Base-by-base conservation (phyloP, 1,140 invertebrate species). In the Trachelipus rathkii region DNA sequence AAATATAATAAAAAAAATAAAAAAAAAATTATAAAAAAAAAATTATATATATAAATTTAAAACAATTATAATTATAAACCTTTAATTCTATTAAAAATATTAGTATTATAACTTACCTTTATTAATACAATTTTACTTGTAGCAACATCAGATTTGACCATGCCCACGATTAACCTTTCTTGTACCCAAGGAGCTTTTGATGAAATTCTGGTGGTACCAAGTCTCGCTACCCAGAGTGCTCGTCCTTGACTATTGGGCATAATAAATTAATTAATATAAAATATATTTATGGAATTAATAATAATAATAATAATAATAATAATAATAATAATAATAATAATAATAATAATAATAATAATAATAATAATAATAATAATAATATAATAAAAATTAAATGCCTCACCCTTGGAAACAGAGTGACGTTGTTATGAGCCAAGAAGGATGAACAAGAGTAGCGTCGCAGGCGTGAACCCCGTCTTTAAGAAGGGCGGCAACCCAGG, bases 81-180 rank as follows among this genome's bases (percentile, higher is more conserved):
- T n/a, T n/a, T n/a, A n/a, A n/a, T n/a, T n/a, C n/a, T n/a, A n/a
- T n/a, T n/a, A 33, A 33, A 33, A 33, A 33, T 33, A 33, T 33
- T 33, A 33, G 6, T 33, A 33, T 33, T 33, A 33, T 33, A 33
- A 33, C 33, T 33, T 33, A 33, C 33, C 33, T 33, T 92, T 9
- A 95, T 87, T 44, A 96, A 84, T 0, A 93, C 92, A 0, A 94
- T 87, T 60, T 91, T 92, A 78, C 92, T 94, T 10, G 93, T 93
- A 85, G 94, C 93, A 0, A 95, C 91, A 0, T 93, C 93, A 0
- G 93, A 94, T 81, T 94, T 93, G 4, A 95, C 90, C 92, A 95
- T 93, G 15, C 93, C 93, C 2, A 93, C 87, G 19, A 96, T 92
- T 73, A 92, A 87, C 33, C 92, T 86, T 81, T 95, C 91, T 83